Percentiles rank a stretch among this genome's conserved stretches.
Evolutionary conservation across 2,113 vertebrate genomes (phyloP).

Genomic region (Triplophysa rosa): DNA sequence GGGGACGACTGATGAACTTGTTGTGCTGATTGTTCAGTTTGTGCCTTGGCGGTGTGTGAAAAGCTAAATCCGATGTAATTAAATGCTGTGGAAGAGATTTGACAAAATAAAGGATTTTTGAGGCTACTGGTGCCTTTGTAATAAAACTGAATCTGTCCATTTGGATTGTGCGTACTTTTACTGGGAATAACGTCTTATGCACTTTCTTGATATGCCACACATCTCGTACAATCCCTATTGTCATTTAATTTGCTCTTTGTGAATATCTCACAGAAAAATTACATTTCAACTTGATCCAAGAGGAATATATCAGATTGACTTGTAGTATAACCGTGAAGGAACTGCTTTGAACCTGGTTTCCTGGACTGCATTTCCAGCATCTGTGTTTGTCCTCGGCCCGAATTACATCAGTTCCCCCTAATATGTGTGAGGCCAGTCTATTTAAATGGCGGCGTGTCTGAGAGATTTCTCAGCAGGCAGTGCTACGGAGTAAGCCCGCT

Average conservation of each 20-base stretch:
- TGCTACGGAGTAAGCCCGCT: constrained; percentile 8
- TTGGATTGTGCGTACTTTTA: no score
- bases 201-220: no score
- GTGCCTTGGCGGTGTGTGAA: not conserved
- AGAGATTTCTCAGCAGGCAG: constrained; percentile 11
- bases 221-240: no score
- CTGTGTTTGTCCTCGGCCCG: not conserved
- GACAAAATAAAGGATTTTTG: not conserved
- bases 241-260: no score
- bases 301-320: not conserved
- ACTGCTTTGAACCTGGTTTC: not conserved
- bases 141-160: no score
- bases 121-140: no score
- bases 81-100: not conserved
- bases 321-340: not conserved
- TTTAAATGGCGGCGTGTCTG: not conserved
- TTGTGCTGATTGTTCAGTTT: constrained; percentile 1
- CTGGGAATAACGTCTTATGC: no score
- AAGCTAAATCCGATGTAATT: not conserved
- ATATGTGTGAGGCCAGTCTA: constrained; percentile 9
- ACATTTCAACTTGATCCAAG: no score
- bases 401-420: constrained; percentile 24
- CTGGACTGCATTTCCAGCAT: not conserved
- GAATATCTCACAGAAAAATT: no score
- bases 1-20: constrained; percentile 24